Evolutionary conservation across 2,888 invertebrate genomes (phyloP).

Genomic region (Abscondita cerata): DNA sequence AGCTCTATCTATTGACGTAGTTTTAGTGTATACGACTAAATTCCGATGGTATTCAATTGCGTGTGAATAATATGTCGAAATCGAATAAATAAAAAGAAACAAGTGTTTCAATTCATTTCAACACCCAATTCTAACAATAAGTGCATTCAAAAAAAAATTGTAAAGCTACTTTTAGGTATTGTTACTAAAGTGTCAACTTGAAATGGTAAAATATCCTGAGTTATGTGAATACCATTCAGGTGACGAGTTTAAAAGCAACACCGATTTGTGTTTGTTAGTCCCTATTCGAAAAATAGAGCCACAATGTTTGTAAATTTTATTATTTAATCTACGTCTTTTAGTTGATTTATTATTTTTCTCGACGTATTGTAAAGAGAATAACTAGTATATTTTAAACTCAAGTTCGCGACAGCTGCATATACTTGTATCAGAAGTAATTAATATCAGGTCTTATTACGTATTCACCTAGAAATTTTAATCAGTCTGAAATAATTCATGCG

Average conservation of each 20-base stretch:
- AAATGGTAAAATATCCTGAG: constrained; percentile 28
- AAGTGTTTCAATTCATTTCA: constrained; percentile 31
- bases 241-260: constrained; percentile 21
- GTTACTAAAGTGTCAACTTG: constrained; percentile 31
- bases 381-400: not conserved
- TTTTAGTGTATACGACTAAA: not conserved
- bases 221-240: constrained; percentile 26
- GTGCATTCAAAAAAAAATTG: constrained; percentile 25
- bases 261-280: constrained; percentile 26
- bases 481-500: constrained; percentile 37
- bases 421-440: constrained; percentile 36
- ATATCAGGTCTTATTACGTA: constrained; percentile 27
- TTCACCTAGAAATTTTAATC: constrained; percentile 43
- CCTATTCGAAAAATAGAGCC: constrained; percentile 20
- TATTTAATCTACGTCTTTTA: constrained; percentile 7
- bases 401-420: constrained; percentile 8
- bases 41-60: constrained; percentile 22
- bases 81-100: constrained; percentile 13
- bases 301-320: constrained; percentile 18
- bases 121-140: constrained; percentile 26
- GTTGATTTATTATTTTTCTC: constrained; percentile 19
- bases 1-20: too few species aligned
- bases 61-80: constrained; percentile 24
- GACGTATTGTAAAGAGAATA: not conserved
- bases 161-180: constrained; percentile 32